phyloP scores from a whole-genome alignment of 1,140 invertebrate species.

The silkworm (Bombyx mori) region DNA sequence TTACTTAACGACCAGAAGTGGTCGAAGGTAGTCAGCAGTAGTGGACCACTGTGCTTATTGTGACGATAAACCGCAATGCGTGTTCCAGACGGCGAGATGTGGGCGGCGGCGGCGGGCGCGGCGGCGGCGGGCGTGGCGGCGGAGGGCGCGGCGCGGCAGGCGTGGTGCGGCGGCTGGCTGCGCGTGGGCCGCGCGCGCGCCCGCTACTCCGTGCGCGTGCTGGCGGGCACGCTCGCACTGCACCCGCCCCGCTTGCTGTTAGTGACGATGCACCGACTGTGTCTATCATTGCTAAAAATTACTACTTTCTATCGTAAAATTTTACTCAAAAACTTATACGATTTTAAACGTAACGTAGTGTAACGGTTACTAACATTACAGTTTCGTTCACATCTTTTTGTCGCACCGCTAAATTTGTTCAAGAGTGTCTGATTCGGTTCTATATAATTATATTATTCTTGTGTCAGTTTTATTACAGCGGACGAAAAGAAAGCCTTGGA shows the following conservation, averaged over 20 bases:
- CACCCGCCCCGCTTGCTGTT: constrained; percentile 27
- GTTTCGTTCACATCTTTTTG: no score
- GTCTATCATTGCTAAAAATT: no score
- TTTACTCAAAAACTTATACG: no score
- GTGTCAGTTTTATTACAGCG: constrained; percentile 26
- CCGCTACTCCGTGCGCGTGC: constrained; percentile 42
- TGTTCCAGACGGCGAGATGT: constrained; percentile 31
- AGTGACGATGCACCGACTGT: constrained; percentile 8
- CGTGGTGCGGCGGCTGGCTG: constrained; percentile 41
- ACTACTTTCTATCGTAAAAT: no score
- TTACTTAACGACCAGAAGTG: no score
- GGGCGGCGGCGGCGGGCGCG: constrained; percentile 19
- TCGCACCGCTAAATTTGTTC: neutral
- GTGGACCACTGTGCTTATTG: no score
- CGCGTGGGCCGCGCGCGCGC: constrained; percentile 28
- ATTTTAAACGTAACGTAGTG: no score
- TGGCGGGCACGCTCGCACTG: constrained; percentile 36
- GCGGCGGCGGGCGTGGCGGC: constrained; percentile 26
- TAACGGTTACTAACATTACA: no score
- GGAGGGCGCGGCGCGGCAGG: constrained; percentile 21
- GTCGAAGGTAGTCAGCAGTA: no score
- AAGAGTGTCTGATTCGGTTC: neutral
- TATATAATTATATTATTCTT: no score
- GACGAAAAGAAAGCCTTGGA: constrained; percentile 10
- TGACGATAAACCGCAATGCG: neutral